Conservation (phyloP, 2,113 vertebrate genomes). For the Oncorhynchus tshawytscha region DNA sequence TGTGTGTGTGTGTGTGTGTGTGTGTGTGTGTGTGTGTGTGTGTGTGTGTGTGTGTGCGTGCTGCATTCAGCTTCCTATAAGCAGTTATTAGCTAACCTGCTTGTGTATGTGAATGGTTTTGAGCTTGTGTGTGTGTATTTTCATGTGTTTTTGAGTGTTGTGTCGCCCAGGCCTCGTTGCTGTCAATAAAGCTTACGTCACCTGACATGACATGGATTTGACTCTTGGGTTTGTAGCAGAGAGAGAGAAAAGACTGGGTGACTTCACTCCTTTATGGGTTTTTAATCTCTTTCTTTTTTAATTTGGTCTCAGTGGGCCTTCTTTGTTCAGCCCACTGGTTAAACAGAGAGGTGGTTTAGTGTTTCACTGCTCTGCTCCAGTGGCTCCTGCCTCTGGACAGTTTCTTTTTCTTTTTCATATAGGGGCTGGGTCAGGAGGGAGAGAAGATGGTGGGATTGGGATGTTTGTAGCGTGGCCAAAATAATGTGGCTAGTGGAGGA, state of each 20-base stretch:
- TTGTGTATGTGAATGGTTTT: background rate
- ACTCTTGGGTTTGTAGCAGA: conserved; percentile 33
- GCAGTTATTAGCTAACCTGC: no score
- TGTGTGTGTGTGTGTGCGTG: no score
- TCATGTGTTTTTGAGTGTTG: conserved; percentile 27
- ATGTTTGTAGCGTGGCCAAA: background rate
- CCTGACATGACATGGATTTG: conserved; percentile 64
- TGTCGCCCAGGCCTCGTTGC: conserved; percentile 49
- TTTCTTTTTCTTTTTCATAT: background rate
- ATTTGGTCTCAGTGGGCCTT: background rate
- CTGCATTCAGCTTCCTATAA: no score
- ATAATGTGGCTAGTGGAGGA: background rate
- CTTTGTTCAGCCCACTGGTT: conserved; percentile 12
- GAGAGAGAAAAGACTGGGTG: conserved; percentile 21
- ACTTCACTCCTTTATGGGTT: conserved; percentile 34
- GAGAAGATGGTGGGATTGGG: background rate
- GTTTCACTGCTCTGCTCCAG: conserved; percentile 3
- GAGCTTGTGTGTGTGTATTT: conserved; percentile 1
- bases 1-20: background rate
- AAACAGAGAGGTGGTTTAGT: conserved; percentile 10
- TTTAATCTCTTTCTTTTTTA: conserved; percentile 32
- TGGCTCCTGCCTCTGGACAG: background rate
- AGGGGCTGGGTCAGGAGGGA: background rate
- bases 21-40: background rate
- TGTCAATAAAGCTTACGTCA: conserved; percentile 58